phyloP scores from a whole-genome alignment of 2,888 invertebrate genomes.

The Drosophila antonietae region DNA sequence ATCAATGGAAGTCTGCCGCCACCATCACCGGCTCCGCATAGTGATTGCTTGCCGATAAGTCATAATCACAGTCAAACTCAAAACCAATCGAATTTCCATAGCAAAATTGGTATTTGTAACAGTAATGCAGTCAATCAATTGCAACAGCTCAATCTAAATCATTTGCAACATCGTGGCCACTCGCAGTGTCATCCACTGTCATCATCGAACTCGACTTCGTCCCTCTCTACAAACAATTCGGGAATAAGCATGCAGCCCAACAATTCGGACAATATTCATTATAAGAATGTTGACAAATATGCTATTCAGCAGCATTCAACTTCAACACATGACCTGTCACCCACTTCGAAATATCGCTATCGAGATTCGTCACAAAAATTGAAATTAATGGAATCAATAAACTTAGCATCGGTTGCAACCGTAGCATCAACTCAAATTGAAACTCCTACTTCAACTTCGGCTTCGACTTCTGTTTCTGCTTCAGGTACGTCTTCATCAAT shows the following conservation, averaged over 20 bases:
- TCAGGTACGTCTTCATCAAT: constrained; percentile 15
- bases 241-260: constrained; percentile 28
- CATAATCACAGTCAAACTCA: constrained; percentile 2
- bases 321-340: constrained; percentile 80
- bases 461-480: constrained; percentile 7
- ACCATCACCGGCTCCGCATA: constrained; percentile 84
- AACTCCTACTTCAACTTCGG: constrained; percentile 24
- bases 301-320: constrained; percentile 8
- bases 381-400: constrained; percentile 37
- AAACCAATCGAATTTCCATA: constrained; percentile 11
- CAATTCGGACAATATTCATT: constrained; percentile 20
- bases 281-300: constrained; percentile 38
- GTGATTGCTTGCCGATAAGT: constrained; percentile 74
- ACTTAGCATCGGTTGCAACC: constrained; percentile 22
- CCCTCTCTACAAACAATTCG: constrained; percentile 43
- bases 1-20: constrained; percentile 82
- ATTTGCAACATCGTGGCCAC: constrained; percentile 44
- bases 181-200: constrained; percentile 36
- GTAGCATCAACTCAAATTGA: neutral
- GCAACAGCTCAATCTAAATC: constrained; percentile 45
- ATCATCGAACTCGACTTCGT: constrained; percentile 51
- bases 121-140: constrained; percentile 20
- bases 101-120: constrained; percentile 8
- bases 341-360: constrained; percentile 82
- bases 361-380: constrained; percentile 67